Evolutionary conservation across 2,888 invertebrate species (phyloP).

Genomic region (Zele albiditarsus): DNA sequence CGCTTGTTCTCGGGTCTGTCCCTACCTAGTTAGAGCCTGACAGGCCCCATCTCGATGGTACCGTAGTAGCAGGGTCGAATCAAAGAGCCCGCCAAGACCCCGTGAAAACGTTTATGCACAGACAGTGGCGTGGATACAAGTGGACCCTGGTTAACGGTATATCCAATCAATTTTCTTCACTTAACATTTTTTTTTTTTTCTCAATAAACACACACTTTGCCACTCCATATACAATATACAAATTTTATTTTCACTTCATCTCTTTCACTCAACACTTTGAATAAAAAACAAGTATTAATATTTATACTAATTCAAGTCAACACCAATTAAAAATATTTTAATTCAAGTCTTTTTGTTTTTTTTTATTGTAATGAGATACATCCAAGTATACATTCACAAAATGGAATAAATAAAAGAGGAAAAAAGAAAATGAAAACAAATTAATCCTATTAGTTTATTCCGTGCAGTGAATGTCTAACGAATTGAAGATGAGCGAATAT

Average conservation of each 20-base stretch:
- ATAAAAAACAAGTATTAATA: not conserved
- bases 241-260: not conserved
- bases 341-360: not conserved
- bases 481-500: conserved; percentile 29
- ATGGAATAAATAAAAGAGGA: not conserved
- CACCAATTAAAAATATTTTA: conserved; percentile 5
- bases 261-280: conserved; percentile 1
- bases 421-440: not conserved
- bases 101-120: conserved; percentile 69
- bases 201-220: conserved; percentile 42
- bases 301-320: not conserved
- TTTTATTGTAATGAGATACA: not conserved
- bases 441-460: conserved; percentile 5
- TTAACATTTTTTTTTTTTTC: conserved; percentile 33
- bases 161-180: conserved; percentile 41
- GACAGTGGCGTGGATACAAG: conserved; percentile 63
- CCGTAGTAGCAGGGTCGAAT: conserved; percentile 60
- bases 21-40: conserved; percentile 70
- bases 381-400: not conserved
- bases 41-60: conserved; percentile 68
- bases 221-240: conserved; percentile 12
- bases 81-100: conserved; percentile 66
- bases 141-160: conserved; percentile 46
- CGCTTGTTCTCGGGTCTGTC: conserved; percentile 51
- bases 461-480: not conserved